These are phyloP conservation scores for Nematopogon swammerdamellus DNA, from an alignment of 2,888 invertebrate species.

Conservation along the genomic window DNA sequence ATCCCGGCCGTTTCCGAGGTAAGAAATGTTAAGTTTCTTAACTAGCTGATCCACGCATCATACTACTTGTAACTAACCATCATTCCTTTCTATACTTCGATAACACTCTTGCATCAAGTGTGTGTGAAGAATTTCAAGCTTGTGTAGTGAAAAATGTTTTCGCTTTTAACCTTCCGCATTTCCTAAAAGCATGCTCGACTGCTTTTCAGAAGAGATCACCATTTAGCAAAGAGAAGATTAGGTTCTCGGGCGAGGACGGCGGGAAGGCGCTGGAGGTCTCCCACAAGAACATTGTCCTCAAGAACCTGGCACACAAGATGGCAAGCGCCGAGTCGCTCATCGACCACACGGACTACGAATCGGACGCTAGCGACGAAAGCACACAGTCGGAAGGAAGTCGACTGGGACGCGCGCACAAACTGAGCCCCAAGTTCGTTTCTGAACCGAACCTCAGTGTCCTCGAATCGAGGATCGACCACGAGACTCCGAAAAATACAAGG, in stretches of 20 bases:
- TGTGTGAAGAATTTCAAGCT: background rate
- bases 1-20: background rate
- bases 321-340: slow-evolving; percentile 37
- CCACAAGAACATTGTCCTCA: slow-evolving; percentile 42
- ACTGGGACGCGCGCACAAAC: slow-evolving; percentile 27
- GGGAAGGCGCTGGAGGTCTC: slow-evolving; percentile 31
- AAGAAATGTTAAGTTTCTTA: background rate
- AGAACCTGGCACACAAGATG: slow-evolving; percentile 43
- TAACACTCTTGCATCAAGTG: background rate
- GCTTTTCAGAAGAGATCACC: slow-evolving; percentile 32
- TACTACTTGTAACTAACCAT: background rate
- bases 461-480: slow-evolving; percentile 23
- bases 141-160: background rate
- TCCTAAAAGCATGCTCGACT: slow-evolving; percentile 21
- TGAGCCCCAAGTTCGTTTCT: slow-evolving; percentile 47
- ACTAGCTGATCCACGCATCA: background rate
- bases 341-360: slow-evolving; percentile 31
- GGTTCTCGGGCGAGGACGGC: slow-evolving; percentile 27
- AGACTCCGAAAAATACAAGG: slow-evolving; percentile 43
- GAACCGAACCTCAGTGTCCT: slow-evolving; percentile 44
- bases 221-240: slow-evolving; percentile 28
- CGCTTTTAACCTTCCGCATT: slow-evolving; percentile 10
- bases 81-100: background rate
- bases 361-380: slow-evolving; percentile 42
- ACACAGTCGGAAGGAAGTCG: slow-evolving; percentile 43